Evolutionary conservation across 2,113 vertebrate genomes (phyloP).

Genomic region (Sprattus sprattus): DNA sequence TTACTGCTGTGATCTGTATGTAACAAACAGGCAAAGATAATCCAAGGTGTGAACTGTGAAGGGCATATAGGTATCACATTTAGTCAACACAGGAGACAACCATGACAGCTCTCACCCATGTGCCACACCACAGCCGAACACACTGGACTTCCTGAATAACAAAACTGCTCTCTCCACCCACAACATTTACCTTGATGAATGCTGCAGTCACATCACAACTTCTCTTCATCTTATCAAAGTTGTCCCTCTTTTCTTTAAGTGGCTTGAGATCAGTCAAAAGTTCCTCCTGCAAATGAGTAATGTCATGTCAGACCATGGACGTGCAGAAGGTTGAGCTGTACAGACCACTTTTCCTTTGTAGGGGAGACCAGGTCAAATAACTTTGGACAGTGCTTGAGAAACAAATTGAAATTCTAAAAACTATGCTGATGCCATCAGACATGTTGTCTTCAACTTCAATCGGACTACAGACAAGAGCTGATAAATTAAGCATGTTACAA

Average conservation of each 20-base stretch:
- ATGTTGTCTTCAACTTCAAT: no score
- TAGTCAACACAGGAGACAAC: background rate
- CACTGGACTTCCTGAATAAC: background rate
- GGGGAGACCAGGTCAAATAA: no score
- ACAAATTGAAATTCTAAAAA: no score
- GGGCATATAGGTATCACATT: background rate
- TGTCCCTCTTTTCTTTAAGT: conserved; percentile 18
- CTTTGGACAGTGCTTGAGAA: no score
- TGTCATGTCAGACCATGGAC: background rate
- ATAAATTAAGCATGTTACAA: no score
- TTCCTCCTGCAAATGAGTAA: background rate
- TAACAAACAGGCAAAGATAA: no score
- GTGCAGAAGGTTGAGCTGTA: background rate
- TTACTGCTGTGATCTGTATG: no score
- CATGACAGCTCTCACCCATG: background rate
- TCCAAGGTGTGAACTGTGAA: no score
- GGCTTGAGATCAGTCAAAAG: background rate
- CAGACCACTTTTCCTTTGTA: background rate
- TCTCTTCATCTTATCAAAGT: conserved; percentile 11
- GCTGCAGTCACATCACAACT: conserved; percentile 13
- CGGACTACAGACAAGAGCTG: no score
- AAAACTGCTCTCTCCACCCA: background rate
- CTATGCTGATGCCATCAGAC: no score
- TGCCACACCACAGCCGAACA: background rate
- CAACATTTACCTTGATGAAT: conserved; percentile 14